Evolutionary conservation across 2,113 vertebrate genomes (phyloP).

Genomic region (rabbit (Oryctolagus cuniculus)): DNA sequence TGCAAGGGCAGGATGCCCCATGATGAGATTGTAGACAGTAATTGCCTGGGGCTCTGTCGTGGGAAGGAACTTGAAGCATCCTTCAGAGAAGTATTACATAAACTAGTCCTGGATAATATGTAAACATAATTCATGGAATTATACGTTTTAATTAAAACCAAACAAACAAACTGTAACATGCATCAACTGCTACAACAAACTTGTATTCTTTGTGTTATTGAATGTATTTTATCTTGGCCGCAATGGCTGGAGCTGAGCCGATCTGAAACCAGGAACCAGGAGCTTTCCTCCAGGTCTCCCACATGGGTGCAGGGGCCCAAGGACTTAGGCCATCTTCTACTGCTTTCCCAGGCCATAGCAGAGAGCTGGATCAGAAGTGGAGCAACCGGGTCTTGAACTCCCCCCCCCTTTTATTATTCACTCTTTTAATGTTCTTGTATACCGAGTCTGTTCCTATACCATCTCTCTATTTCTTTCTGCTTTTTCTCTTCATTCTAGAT

Average conservation of each 20-base stretch:
- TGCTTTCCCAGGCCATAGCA: too few species aligned
- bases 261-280: too few species aligned
- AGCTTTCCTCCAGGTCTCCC: too few species aligned
- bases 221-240: neutral
- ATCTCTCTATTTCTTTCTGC: neutral
- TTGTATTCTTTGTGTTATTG: neutral
- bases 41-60: neutral
- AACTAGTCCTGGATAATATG: neutral
- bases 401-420: too few species aligned
- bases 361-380: too few species aligned
- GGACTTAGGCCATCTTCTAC: too few species aligned
- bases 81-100: neutral
- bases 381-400: too few species aligned
- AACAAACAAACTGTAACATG: conserved; percentile 16
- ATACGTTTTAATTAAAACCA: conserved; percentile 17
- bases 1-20: neutral
- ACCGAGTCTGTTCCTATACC: neutral
- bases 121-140: neutral
- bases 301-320: too few species aligned
- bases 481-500: neutral
- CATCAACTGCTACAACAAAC: conserved; percentile 11
- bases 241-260: too few species aligned
- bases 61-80: neutral
- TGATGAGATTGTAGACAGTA: neutral
- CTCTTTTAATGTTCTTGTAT: neutral